phyloP scores from a whole-genome alignment of 2,888 invertebrate genomes.

The Timandra comae region DNA sequence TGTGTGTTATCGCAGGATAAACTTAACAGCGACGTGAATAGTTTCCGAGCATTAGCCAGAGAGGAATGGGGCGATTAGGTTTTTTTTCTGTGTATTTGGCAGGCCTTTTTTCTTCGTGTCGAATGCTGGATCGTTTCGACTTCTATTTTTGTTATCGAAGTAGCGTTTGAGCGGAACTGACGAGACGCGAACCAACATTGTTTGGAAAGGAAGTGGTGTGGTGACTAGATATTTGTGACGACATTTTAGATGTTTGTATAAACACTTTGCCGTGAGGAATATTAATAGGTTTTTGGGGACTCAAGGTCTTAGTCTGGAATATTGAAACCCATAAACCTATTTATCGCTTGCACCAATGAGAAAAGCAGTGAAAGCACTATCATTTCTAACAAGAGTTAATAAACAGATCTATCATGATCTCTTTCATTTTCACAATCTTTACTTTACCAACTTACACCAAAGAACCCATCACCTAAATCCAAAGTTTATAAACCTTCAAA shows the following conservation, averaged over 20 bases:
- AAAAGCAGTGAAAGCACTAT: too few relatives aligned
- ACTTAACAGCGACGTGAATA: slow-evolving; percentile 66
- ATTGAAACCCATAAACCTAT: too few relatives aligned
- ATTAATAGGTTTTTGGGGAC: slow-evolving; percentile 25
- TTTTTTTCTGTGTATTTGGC: slow-evolving; percentile 65
- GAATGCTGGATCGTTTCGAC: slow-evolving; percentile 44
- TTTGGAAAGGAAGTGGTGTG: slow-evolving; percentile 36
- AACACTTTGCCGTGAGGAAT: slow-evolving; percentile 27
- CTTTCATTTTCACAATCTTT: too few relatives aligned
- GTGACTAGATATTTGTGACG: slow-evolving; percentile 15
- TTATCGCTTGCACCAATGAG: too few relatives aligned
- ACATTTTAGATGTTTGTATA: slow-evolving; percentile 40
- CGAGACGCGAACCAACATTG: slow-evolving; percentile 35
- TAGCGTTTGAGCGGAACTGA: slow-evolving; percentile 38
- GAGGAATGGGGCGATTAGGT: slow-evolving; percentile 58
- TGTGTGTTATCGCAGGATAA: slow-evolving; percentile 70
- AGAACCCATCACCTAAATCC: too few relatives aligned
- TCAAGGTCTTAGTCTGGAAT: too few relatives aligned
- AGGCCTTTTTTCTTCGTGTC: slow-evolving; percentile 56
- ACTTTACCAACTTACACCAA: too few relatives aligned
- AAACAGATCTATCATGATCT: too few relatives aligned
- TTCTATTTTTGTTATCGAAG: slow-evolving; percentile 56
- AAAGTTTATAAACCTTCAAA: too few relatives aligned
- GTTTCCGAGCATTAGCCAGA: slow-evolving; percentile 63
- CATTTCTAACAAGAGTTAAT: too few relatives aligned